A percentile compares a stretch with the other conserved stretches of the same genome.
Conservation (phyloP, 1,140 invertebrate species). For the Nomia melanderi region DNA sequence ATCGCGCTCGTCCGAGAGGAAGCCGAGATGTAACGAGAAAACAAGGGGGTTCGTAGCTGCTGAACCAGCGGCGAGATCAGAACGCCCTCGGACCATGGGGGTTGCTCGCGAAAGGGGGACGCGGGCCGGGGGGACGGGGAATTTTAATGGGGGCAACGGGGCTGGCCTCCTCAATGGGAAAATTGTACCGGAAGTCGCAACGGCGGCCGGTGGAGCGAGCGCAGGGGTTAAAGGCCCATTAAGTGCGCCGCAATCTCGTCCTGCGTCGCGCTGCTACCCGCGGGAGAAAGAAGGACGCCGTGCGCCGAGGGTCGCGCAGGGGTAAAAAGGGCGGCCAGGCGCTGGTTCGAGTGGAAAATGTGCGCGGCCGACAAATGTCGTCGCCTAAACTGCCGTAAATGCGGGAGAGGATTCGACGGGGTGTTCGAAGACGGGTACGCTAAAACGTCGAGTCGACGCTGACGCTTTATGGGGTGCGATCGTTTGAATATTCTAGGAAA, state of each 20-base stretch:
- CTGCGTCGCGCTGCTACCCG: slow-evolving; percentile 39
- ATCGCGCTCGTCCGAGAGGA: slow-evolving; percentile 36
- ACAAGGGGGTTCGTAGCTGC: slow-evolving; percentile 19
- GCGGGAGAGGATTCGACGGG: neutral
- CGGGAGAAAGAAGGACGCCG: slow-evolving; percentile 32
- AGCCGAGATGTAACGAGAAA: slow-evolving; percentile 46
- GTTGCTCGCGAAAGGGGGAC: neutral
- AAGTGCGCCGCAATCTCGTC: slow-evolving; percentile 67
- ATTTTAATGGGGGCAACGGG: slow-evolving; percentile 64
- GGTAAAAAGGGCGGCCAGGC: neutral
- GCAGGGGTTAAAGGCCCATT: slow-evolving; percentile 71
- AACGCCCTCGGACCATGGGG: neutral
- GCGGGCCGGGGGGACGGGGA: neutral
- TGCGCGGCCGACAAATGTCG: slow-evolving; percentile 6
- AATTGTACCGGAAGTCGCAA: slow-evolving; percentile 72
- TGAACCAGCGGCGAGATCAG: neutral
- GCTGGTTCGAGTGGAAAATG: slow-evolving; percentile 38
- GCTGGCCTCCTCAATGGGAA: slow-evolving; percentile 65
- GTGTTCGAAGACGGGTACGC: neutral
- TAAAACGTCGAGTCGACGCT: neutral
- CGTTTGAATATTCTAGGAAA: too few species aligned
- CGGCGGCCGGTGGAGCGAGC: slow-evolving; percentile 32
- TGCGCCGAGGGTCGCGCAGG: slow-evolving; percentile 2
- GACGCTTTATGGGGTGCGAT: neutral
- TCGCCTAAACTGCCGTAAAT: slow-evolving; percentile 3